Conservation (phyloP, 37 sponge, comb jelly and placozoan genomes). For the Petrosia ficiformis region DNA sequence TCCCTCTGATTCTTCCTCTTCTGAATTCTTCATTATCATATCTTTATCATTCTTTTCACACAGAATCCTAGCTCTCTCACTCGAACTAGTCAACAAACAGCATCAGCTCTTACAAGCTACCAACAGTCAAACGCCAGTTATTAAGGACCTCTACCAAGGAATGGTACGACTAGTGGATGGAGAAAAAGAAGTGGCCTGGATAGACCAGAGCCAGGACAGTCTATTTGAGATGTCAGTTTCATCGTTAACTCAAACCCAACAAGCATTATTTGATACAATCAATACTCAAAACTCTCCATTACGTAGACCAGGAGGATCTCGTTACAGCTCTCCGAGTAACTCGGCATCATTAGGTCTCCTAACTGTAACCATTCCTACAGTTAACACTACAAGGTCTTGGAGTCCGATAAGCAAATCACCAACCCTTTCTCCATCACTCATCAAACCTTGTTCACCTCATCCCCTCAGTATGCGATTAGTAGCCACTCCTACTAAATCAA, state of each 20-base stretch:
- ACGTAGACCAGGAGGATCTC: background rate
- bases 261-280: slow-evolving; percentile 40
- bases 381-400: no score
- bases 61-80: slow-evolving; percentile 33
- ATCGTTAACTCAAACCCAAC: slow-evolving; percentile 17
- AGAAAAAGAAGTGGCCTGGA: slow-evolving; percentile 80
- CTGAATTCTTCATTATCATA: background rate
- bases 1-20: slow-evolving; percentile 14
- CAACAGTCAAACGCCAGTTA: slow-evolving; percentile 3
- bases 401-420: no score
- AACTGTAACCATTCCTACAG: background rate
- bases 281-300: slow-evolving; percentile 17
- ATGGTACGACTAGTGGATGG: slow-evolving; percentile 45
- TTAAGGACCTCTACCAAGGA: slow-evolving; percentile 23
- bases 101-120: slow-evolving; percentile 31
- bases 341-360: slow-evolving; percentile 21
- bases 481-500: no score
- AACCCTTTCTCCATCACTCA: no score
- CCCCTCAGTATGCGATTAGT: no score
- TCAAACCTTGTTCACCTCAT: no score
- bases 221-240: slow-evolving; percentile 22
- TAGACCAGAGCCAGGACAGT: slow-evolving; percentile 42
- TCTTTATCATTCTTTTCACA: no score
- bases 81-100: slow-evolving; percentile 44
- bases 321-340: slow-evolving; percentile 10